Evolutionary conservation across 2,888 invertebrate genomes (phyloP).

Genomic region (Pyrocoelia pectoralis): DNA sequence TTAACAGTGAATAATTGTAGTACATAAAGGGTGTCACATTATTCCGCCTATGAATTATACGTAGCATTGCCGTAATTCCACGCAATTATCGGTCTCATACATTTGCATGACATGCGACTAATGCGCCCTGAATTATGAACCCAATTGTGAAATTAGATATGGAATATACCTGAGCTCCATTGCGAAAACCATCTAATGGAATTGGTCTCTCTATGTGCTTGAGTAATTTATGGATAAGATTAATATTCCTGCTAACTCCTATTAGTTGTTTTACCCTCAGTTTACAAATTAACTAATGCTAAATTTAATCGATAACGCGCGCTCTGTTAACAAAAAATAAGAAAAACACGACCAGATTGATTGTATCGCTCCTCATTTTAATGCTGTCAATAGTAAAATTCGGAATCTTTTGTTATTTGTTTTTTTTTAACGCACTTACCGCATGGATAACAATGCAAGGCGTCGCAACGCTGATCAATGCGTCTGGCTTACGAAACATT

Average conservation of each 20-base stretch:
- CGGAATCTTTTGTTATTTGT: slow-evolving; percentile 19
- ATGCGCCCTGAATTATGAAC: slow-evolving; percentile 56
- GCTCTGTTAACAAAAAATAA: no score
- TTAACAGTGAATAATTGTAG: slow-evolving; percentile 35
- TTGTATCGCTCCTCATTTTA: no score
- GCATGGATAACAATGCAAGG: slow-evolving; percentile 31
- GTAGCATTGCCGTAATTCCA: slow-evolving; percentile 45
- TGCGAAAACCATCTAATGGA: slow-evolving; percentile 36
- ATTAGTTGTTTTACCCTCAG: slow-evolving; percentile 27
- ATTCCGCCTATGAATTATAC: slow-evolving; percentile 56
- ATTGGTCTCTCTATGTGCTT: slow-evolving; percentile 48
- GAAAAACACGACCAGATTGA: no score
- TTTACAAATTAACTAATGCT: slow-evolving; percentile 27
- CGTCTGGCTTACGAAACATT: slow-evolving; percentile 33
- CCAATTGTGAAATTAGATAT: slow-evolving; percentile 60
- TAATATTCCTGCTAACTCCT: slow-evolving; percentile 49
- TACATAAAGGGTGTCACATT: slow-evolving; percentile 41
- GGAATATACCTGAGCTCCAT: slow-evolving; percentile 48
- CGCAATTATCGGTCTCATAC: slow-evolving; percentile 44
- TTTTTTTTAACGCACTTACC: slow-evolving; percentile 14
- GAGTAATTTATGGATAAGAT: slow-evolving; percentile 57
- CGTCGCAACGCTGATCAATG: slow-evolving; percentile 43
- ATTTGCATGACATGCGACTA: slow-evolving; percentile 44
- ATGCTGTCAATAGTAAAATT: background rate
- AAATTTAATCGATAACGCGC: slow-evolving; percentile 1